Evolutionary conservation across 2,888 invertebrate genomes (phyloP).

Genomic region (Eumacrocentrus americanus): DNA sequence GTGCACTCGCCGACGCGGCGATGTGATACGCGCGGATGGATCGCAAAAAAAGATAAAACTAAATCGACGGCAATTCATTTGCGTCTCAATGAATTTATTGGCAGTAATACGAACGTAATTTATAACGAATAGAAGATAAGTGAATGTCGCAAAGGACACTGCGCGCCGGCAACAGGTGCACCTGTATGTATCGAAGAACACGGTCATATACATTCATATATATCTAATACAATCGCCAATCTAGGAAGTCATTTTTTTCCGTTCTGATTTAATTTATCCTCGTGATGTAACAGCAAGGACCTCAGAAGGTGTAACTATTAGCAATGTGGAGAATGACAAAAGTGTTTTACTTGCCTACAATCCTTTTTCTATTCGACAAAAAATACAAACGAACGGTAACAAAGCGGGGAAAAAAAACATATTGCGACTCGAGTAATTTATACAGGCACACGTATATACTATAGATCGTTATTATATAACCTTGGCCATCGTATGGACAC

Average conservation of each 20-base stretch:
- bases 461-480: not conserved
- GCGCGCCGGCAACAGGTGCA: constrained; percentile 11
- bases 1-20: not conserved
- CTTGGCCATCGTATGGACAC: not conserved
- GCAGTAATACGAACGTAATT: constrained; percentile 28
- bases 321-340: not conserved
- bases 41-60: not conserved
- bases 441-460: not conserved
- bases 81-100: constrained; percentile 3
- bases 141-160: not conserved
- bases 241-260: constrained; percentile 24
- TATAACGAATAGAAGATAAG: constrained; percentile 15
- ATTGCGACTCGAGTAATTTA: no score
- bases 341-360: not conserved
- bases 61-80: constrained; percentile 10
- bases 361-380: not conserved
- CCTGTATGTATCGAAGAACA: constrained; percentile 3
- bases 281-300: constrained; percentile 20
- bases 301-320: not conserved
- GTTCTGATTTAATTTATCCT: constrained; percentile 20
- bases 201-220: constrained; percentile 29
- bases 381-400: no score
- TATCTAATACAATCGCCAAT: constrained; percentile 23
- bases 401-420: no score
- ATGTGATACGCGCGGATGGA: not conserved